Evolutionary conservation across 2,888 invertebrate species (phyloP).

Genomic region (Polydrusus cervinus): DNA sequence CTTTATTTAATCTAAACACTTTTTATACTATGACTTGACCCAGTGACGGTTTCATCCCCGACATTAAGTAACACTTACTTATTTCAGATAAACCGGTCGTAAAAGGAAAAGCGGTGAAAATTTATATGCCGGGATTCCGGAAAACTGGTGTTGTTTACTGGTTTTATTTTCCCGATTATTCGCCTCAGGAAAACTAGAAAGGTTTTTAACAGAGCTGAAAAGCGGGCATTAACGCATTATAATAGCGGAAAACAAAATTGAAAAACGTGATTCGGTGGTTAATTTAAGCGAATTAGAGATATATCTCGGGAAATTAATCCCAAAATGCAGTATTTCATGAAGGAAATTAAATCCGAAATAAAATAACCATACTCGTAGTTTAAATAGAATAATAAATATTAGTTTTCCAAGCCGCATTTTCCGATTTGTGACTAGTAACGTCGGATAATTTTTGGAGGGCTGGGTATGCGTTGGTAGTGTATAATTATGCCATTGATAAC

Average conservation of each 20-base stretch:
- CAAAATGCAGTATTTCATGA: too few species aligned
- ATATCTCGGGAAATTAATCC: not conserved
- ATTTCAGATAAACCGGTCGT: slow-evolving; percentile 53
- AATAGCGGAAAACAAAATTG: slow-evolving; percentile 12
- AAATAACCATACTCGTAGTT: too few species aligned
- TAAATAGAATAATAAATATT: too few species aligned
- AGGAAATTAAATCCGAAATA: too few species aligned
- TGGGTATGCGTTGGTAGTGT: too few species aligned
- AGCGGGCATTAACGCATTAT: slow-evolving; percentile 19
- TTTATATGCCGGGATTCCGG: slow-evolving; percentile 50
- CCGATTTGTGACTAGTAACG: too few species aligned
- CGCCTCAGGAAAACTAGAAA: slow-evolving; percentile 39
- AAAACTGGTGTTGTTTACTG: slow-evolving; percentile 51
- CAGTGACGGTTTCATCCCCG: slow-evolving; percentile 26
- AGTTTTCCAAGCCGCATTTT: too few species aligned
- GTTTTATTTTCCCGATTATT: slow-evolving; percentile 50
- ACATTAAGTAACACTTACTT: slow-evolving; percentile 55
- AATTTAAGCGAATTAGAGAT: slow-evolving; percentile 10
- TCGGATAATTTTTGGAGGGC: too few species aligned
- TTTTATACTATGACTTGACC: not conserved
- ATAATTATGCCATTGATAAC: too few species aligned
- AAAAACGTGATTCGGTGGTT: not conserved
- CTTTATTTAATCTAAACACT: slow-evolving; percentile 3
- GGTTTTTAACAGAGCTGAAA: slow-evolving; percentile 23
- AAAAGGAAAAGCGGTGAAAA: slow-evolving; percentile 52